Conservation (phyloP, 2,888 invertebrate genomes). For the Tholera decimalis region DNA sequence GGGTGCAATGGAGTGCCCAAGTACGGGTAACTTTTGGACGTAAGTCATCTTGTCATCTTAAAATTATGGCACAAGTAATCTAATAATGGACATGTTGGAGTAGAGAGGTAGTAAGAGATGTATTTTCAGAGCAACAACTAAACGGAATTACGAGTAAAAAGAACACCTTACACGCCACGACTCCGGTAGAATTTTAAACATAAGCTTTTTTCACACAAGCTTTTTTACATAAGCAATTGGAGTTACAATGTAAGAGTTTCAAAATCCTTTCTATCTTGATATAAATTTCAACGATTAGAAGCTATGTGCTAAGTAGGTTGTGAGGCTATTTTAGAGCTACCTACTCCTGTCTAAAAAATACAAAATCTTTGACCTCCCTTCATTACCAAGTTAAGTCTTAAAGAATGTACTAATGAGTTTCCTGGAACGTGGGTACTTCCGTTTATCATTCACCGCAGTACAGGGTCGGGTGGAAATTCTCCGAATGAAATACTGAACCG, state of each 20-base stretch:
- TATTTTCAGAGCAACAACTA: too few species aligned
- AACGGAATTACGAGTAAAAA: too few species aligned
- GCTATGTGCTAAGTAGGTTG: background rate
- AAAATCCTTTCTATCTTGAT: background rate
- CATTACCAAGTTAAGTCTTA: constrained; percentile 45
- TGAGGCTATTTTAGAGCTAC: constrained; percentile 20
- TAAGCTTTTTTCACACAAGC: too few species aligned
- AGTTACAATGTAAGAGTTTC: background rate
- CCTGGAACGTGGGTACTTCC: constrained; percentile 60
- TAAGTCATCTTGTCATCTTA: too few species aligned
- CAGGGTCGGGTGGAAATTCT: constrained; percentile 32
- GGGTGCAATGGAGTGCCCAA: too few species aligned
- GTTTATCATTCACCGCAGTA: constrained; percentile 62
- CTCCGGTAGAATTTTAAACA: too few species aligned
- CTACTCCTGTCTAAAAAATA: constrained; percentile 3
- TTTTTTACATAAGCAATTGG: too few species aligned
- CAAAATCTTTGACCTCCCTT: constrained; percentile 36
- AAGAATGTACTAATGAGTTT: constrained; percentile 67
- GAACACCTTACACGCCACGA: too few species aligned
- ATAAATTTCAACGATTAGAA: background rate
- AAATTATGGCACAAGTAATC: too few species aligned
- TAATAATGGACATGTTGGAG: too few species aligned
- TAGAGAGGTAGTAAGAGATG: too few species aligned
- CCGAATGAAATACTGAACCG: constrained; percentile 48
- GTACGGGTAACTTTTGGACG: too few species aligned